Percentiles rank a stretch among this genome's conserved stretches.
These are phyloP conservation scores for Saimiri boliviensis DNA, from an alignment of 2,113 vertebrate genomes.

Conservation along the genomic window DNA sequence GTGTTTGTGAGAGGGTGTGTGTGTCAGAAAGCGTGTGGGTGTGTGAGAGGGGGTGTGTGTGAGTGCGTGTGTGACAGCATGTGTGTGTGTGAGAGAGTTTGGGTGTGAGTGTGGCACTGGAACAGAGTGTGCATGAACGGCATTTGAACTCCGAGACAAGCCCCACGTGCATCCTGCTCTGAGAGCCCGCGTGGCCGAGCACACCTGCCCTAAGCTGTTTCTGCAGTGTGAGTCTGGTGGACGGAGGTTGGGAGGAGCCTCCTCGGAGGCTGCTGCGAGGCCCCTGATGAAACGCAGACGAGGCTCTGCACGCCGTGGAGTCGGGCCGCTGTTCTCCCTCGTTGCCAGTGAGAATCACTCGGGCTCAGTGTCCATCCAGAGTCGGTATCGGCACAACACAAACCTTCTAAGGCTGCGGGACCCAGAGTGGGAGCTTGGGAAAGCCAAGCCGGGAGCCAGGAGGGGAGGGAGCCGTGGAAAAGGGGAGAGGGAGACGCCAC, in stretches of 20 bases:
- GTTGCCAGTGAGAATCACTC: fast-evolving
- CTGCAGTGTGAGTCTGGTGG: neutral
- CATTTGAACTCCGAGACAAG: neutral
- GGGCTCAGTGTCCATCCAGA: fast-evolving
- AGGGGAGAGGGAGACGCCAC: fast-evolving
- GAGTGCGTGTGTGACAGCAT: too few relatives aligned
- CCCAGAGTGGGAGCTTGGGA: too few relatives aligned
- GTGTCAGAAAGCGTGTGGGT: too few relatives aligned
- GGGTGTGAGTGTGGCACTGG: neutral
- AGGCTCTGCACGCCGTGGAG: too few relatives aligned
- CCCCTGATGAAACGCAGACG: neutral
- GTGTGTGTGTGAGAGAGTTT: fast-evolving
- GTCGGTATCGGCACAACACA: fast-evolving
- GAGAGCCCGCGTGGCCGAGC: neutral
- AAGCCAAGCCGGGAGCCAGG: too few relatives aligned
- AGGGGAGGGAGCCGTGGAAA: neutral
- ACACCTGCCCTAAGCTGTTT: neutral
- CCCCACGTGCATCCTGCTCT: neutral
- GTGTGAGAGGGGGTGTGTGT: too few relatives aligned
- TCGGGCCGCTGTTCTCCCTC: fast-evolving
- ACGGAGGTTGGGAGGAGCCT: neutral
- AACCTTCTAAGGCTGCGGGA: neutral
- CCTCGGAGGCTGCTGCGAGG: neutral
- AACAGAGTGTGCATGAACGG: neutral
- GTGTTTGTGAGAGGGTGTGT: too few relatives aligned